Conservation (phyloP, 2,113 vertebrate genomes). For the Calonectris borealis region DNA sequence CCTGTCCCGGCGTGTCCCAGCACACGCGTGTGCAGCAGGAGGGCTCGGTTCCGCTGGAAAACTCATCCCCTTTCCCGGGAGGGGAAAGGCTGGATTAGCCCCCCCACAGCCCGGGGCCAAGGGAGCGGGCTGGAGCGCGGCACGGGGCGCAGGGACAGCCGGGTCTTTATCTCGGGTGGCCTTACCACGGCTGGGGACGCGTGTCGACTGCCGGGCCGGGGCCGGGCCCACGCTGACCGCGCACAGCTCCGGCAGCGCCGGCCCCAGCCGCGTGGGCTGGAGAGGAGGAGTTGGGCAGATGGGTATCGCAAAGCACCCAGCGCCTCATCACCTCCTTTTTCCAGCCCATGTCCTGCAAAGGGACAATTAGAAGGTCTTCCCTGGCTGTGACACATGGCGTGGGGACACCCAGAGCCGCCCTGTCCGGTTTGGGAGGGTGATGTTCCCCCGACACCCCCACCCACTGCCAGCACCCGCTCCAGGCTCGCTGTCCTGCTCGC, state of each 20-base stretch:
- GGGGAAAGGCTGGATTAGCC: not conserved
- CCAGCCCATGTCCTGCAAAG: fast-evolving
- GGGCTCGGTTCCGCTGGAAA: not conserved
- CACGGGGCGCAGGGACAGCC: not conserved
- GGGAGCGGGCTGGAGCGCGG: not conserved
- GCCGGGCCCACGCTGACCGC: fast-evolving
- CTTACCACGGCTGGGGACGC: not conserved
- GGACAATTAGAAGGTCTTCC: not conserved
- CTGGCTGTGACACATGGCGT: not conserved
- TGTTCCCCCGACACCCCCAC: not conserved
- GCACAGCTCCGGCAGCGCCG: fast-evolving
- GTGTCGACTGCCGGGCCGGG: fast-evolving
- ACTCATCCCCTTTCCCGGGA: not conserved
- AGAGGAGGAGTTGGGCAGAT: not conserved
- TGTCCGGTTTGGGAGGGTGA: fast-evolving
- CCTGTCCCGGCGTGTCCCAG: not conserved
- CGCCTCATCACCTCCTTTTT: not conserved
- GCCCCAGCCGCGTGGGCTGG: not conserved
- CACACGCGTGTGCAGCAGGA: fast-evolving
- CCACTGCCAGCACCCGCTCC: not conserved
- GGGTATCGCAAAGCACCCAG: not conserved
- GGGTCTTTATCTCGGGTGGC: not conserved
- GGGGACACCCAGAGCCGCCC: not conserved
- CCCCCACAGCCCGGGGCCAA: too few relatives aligned
- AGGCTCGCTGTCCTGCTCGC: not conserved